Conservation (phyloP, 2,113 vertebrate species). For the Aptenodytes patagonicus region DNA sequence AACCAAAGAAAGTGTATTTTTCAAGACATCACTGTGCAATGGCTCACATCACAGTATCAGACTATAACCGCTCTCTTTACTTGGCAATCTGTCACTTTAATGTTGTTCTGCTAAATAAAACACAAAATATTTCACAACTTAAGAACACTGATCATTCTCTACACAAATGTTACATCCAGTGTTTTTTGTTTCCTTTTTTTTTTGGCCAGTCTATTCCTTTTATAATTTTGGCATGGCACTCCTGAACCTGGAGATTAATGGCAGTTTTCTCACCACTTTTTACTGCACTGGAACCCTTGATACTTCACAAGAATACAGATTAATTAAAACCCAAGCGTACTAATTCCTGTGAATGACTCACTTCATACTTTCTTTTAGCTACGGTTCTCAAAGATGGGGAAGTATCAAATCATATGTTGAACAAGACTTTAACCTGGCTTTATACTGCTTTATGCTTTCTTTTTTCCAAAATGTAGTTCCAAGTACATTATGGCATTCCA, state of each 20-base stretch:
- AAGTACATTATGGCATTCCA: not conserved
- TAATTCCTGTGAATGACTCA: not conserved
- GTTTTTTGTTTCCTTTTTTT: not conserved
- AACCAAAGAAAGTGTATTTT: not conserved
- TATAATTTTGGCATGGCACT: not conserved
- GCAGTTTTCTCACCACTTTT: not conserved
- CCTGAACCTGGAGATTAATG: not conserved
- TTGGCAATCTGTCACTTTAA: not conserved
- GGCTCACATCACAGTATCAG: not conserved
- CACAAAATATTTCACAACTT: not conserved
- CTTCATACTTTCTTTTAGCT: not conserved
- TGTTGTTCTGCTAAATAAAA: not conserved
- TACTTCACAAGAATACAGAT: not conserved
- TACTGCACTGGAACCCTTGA: not conserved
- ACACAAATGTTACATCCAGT: not conserved
- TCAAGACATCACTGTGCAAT: not conserved
- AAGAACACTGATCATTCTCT: not conserved
- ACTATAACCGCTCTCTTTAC: not conserved
- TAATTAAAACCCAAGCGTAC: not conserved
- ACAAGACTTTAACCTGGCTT: not conserved
- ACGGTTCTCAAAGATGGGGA: not conserved
- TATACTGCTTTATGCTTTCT: not conserved
- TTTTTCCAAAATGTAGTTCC: not conserved
- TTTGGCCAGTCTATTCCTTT: not conserved
- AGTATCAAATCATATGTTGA: not conserved